Conservation (phyloP, 2,113 vertebrate genomes). For the Megaceryle torquata region DNA sequence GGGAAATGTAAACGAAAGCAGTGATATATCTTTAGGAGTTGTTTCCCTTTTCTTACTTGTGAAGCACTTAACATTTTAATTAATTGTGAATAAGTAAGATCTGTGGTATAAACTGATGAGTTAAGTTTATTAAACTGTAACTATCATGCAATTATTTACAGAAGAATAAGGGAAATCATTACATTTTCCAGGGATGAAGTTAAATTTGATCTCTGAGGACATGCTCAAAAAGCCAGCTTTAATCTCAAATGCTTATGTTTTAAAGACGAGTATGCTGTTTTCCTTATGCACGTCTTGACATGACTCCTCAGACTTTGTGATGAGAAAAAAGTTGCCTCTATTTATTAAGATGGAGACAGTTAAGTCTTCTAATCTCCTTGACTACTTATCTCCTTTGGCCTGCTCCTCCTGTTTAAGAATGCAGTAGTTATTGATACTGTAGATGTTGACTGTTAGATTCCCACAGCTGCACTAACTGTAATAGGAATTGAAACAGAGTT, state of each 20-base stretch:
- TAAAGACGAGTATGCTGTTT: not conserved
- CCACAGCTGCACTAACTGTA: not conserved
- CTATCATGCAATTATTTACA: slow-evolving; percentile 18
- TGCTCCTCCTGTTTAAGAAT: slow-evolving; percentile 24
- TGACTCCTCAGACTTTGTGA: not conserved
- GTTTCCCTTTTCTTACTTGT: slow-evolving; percentile 48
- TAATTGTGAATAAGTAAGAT: slow-evolving; percentile 31
- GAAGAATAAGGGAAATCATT: slow-evolving; percentile 1
- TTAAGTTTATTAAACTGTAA: slow-evolving; percentile 9
- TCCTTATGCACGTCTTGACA: not conserved
- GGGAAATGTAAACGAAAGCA: slow-evolving; percentile 46
- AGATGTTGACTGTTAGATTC: slow-evolving; percentile 6
- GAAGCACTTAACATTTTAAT: slow-evolving; percentile 39
- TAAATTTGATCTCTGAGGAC: not conserved
- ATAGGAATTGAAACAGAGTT: slow-evolving; percentile 19
- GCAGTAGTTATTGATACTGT: not conserved
- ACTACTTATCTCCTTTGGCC: not conserved
- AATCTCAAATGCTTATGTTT: not conserved
- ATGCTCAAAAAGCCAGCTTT: not conserved
- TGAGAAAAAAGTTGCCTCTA: not conserved
- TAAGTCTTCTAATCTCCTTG: not conserved
- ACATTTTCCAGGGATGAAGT: not conserved
- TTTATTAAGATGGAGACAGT: not conserved
- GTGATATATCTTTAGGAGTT: slow-evolving; percentile 33
- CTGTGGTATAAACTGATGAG: not conserved